Evolutionary conservation across 2,113 vertebrate genomes (phyloP), one percentile per base, ranked within the genome.

Genomic region (Neogobius melanostomus): DNA sequence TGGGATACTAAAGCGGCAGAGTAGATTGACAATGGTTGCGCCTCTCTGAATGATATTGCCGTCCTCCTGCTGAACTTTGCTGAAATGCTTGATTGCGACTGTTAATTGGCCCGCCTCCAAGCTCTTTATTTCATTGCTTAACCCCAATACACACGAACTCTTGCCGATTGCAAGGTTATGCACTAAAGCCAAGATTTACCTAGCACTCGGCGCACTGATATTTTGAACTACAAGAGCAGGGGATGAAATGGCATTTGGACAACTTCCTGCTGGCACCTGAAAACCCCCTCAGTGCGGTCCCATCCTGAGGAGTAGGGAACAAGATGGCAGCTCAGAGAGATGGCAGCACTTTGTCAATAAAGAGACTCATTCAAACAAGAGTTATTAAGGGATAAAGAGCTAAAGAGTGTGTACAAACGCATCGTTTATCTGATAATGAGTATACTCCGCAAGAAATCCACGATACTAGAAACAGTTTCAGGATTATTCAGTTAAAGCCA

Each of bases 71-170:
- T 85, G 84, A 86, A 84, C 75, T 87, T 85, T 86, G 76, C 81
- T 63, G 72, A 61, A 57, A 67, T 76, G 78, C 81, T 87, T 91
- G 86, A 88, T 86, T 89, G 86, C 76, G 66, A 68, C 72, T n/a
- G 68, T 82, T 86, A 89, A 90, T 86, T 89, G 87, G 76, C 76
- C 82, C 43, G 56, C 68, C 81, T 88, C 76, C 70, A 70, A 84
- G 79, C 74, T 66, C 65, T 85, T 89, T 72, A 78, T 78, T 77
- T 82, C 54, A 75, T 77, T 71, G 64, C 70, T 73, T 66, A 85
- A 70, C 45, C 57, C 69, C n/a, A 76, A 76, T 65, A 69, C 71
- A 76, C 50, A 80, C 57, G 9, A 17, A 16, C 10, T 62, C n/a
- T 45, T 57, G 71, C 56, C 68, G 68, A 67, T 21, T 48, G 64